These are phyloP conservation scores for Oenanthe melanoleuca DNA, from an alignment of 2,113 vertebrate genomes.

Conservation along the genomic window DNA sequence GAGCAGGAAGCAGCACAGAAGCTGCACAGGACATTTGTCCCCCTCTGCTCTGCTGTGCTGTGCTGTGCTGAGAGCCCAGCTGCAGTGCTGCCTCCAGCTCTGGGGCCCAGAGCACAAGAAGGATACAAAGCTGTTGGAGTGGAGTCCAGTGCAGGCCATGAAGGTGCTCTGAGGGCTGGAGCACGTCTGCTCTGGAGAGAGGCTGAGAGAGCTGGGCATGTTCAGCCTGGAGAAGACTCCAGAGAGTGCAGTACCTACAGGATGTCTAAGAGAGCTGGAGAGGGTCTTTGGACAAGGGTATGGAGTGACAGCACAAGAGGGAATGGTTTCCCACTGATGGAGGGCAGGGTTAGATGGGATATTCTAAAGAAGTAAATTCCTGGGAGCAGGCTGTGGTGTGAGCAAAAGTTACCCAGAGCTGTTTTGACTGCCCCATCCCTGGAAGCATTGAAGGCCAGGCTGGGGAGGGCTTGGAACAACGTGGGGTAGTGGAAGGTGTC, in stretches of 20 bases:
- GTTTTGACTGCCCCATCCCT: neutral
- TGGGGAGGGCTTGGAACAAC: neutral
- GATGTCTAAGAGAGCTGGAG: too few relatives aligned
- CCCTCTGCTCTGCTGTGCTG: too few relatives aligned
- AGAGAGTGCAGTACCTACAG: neutral
- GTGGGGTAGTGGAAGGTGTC: too few relatives aligned
- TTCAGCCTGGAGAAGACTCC: neutral
- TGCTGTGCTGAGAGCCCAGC: too few relatives aligned
- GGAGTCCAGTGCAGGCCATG: neutral
- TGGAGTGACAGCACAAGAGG: too few relatives aligned
- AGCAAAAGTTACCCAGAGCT: neutral
- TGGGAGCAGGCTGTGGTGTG: rapidly evolving
- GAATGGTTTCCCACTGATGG: neutral
- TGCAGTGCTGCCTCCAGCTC: too few relatives aligned
- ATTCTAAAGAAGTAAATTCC: neutral
- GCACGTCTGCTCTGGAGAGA: neutral
- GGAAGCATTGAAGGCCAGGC: too few relatives aligned
- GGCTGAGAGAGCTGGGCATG: neutral
- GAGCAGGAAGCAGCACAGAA: too few relatives aligned
- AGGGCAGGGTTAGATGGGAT: too few relatives aligned
- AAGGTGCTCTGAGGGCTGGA: neutral
- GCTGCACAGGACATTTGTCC: neutral
- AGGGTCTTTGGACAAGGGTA: too few relatives aligned
- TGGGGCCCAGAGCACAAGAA: too few relatives aligned
- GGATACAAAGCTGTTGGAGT: too few relatives aligned